Evolutionary conservation across 2,888 invertebrate genomes (phyloP).

Genomic region (Scaptomyza flava): DNA sequence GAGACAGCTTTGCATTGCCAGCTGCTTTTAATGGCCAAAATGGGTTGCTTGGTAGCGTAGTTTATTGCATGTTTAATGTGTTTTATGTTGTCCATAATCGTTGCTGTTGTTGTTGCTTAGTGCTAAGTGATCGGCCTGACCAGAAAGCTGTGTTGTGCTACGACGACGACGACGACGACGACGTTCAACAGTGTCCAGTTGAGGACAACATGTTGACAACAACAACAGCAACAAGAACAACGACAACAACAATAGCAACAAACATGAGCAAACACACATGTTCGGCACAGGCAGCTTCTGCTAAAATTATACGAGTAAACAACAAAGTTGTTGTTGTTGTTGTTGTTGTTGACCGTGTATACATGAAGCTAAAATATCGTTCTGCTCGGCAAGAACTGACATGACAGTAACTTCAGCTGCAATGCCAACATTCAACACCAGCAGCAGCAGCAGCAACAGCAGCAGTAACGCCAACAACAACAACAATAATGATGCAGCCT

Average conservation of each 20-base stretch:
- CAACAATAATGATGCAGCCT: constrained; percentile 40
- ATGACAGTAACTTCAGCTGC: constrained; percentile 66
- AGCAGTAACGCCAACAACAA: constrained; percentile 36
- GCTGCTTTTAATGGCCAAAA: constrained; percentile 29
- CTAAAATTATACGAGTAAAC: constrained; percentile 56
- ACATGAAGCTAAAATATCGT: constrained; percentile 70
- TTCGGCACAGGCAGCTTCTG: constrained; percentile 30
- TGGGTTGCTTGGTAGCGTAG: constrained; percentile 19
- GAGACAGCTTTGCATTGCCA: constrained; percentile 20
- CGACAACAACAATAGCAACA: constrained; percentile 18
- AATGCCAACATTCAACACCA: constrained; percentile 43
- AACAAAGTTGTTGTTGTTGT: constrained; percentile 29
- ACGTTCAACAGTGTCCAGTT: constrained; percentile 51
- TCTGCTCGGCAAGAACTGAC: constrained; percentile 70
- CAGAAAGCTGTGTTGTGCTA: constrained; percentile 22
- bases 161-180: background rate
- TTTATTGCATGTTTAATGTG: constrained; percentile 46
- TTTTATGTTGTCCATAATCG: constrained; percentile 42
- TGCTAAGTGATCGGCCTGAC: constrained; percentile 50
- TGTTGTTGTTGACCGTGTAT: constrained; percentile 53
- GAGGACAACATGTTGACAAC: constrained; percentile 58
- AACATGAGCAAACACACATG: constrained; percentile 50
- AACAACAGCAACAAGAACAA: constrained; percentile 22
- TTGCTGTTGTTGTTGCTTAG: constrained; percentile 20
- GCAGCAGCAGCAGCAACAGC: constrained; percentile 9